Base-by-base conservation (phyloP, 2,797 vertebrate genomes). In the Ammospiza maritima region DNA sequence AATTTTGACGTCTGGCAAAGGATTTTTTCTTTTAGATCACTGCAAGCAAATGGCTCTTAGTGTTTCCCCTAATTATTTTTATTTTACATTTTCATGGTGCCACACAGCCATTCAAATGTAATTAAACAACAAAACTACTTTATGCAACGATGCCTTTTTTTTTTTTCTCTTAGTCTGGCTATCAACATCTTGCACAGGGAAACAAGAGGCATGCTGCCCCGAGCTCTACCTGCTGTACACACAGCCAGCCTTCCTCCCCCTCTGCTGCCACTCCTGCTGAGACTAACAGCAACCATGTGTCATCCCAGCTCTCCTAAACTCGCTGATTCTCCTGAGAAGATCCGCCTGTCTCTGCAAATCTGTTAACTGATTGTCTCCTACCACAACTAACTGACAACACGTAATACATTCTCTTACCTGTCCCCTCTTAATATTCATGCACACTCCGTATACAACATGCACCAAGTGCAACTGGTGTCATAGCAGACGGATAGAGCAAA, bases 181-280 rank as follows among this genome's bases (percentile, higher is more conserved):
- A 75, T 61, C 71, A 89, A 38, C 3, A 25, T 64, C 69, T 92
- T 17, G 1, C 4, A 2, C 61, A 89, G 72, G 75, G 85, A 90
- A 89, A 53, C 62, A 85, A 77, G 0, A 0, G 50, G 20, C 76
- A 12, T 8, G 71, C 61, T 85, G 85, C 85, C 85, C 85, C 67
- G 45, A 94, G 92, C 61, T 84, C 60, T 92, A 88, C 93, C 93
- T 89, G 81, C 81, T 95, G 90, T 23, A 70, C 0, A 0, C 61
- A 73, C 64, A 83, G 85, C 57, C 58, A 94, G 73, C 36, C 60
- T 27, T 94, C 79, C 57, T 86, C 72, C 73, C 23, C 15, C 56
- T 94, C 29, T 10, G 9, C 91, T 90, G 93, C 85, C 92, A 82
- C 56, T 94, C 88, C 95, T 11, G 67, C 85, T 96, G 88, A 95